phyloP scores from a whole-genome alignment of 2,888 invertebrate genomes.

The Spialia ferax region DNA sequence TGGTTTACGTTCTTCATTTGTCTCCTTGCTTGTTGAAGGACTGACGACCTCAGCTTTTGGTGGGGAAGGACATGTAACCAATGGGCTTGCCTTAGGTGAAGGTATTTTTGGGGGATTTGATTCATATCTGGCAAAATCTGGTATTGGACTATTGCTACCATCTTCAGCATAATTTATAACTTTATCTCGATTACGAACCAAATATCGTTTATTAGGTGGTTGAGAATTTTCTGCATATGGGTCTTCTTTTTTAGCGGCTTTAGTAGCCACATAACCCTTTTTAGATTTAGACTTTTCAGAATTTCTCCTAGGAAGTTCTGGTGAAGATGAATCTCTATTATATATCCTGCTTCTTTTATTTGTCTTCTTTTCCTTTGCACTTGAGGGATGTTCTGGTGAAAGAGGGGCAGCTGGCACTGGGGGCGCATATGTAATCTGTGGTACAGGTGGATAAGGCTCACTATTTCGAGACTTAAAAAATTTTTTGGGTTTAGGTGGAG shows the following conservation, averaged over 20 bases:
- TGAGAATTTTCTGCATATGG: conserved; percentile 68
- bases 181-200: conserved; percentile 86
- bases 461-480: conserved; percentile 95
- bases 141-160: conserved; percentile 84
- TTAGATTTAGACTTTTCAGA: conserved; percentile 76
- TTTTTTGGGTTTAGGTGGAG: conserved; percentile 93
- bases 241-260: conserved; percentile 80
- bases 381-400: conserved; percentile 77
- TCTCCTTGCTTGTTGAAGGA: conserved; percentile 80
- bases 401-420: conserved; percentile 77
- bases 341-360: conserved; percentile 71
- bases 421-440: conserved; percentile 83
- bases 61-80: conserved; percentile 71
- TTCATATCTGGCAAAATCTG: conserved; percentile 77
- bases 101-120: conserved; percentile 65
- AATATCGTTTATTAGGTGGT: conserved; percentile 82
- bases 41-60: conserved; percentile 73
- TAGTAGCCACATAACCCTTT: conserved; percentile 73
- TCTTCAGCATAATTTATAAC: conserved; percentile 89
- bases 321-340: conserved; percentile 80
- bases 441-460: conserved; percentile 85
- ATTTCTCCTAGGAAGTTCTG: conserved; percentile 76
- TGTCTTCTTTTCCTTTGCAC: conserved; percentile 73
- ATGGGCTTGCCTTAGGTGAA: conserved; percentile 79
- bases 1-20: conserved; percentile 84